Percentiles rank a stretch among this genome's conserved stretches.
Evolutionary conservation across 2,888 invertebrate species (phyloP).

Genomic region (Julus scanicus): DNA sequence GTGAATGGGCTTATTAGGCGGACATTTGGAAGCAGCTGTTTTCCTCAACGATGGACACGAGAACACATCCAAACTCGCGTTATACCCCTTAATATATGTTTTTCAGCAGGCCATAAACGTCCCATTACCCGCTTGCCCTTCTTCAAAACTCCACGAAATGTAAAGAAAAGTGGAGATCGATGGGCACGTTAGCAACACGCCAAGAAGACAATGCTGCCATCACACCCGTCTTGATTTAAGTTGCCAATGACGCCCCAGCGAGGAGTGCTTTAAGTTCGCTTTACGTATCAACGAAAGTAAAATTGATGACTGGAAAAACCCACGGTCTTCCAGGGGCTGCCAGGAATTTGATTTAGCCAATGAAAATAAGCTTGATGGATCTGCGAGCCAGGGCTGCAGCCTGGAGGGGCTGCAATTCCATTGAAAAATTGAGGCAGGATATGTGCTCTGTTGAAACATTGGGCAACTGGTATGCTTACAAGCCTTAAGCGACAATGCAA

Average conservation of each 20-base stretch:
- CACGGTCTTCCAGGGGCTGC: neutral
- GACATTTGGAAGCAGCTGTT: constrained; percentile 52
- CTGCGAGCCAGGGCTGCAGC: neutral
- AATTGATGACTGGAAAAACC: constrained; percentile 27
- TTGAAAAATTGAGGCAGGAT: constrained; percentile 11
- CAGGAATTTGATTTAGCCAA: constrained; percentile 43
- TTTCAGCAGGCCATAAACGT: constrained; percentile 48
- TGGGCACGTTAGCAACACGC: constrained; percentile 34
- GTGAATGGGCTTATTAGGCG: constrained; percentile 46
- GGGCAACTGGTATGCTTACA: neutral
- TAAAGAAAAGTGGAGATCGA: constrained; percentile 47
- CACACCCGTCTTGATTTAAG: constrained; percentile 47
- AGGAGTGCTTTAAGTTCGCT: constrained; percentile 47
- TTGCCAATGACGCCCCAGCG: constrained; percentile 40
- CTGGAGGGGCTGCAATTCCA: neutral
- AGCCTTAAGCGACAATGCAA: neutral
- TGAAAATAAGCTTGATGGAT: constrained; percentile 43
- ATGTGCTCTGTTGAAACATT: neutral
- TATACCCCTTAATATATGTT: constrained; percentile 36
- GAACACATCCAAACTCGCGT: constrained; percentile 44
- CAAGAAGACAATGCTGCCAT: constrained; percentile 34
- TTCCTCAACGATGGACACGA: constrained; percentile 48
- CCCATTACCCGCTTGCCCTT: constrained; percentile 41
- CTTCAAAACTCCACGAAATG: constrained; percentile 40
- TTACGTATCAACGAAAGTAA: constrained; percentile 3